phyloP scores from a whole-genome alignment of 2,888 invertebrate species.

The Vandiemenella viatica region DNA sequence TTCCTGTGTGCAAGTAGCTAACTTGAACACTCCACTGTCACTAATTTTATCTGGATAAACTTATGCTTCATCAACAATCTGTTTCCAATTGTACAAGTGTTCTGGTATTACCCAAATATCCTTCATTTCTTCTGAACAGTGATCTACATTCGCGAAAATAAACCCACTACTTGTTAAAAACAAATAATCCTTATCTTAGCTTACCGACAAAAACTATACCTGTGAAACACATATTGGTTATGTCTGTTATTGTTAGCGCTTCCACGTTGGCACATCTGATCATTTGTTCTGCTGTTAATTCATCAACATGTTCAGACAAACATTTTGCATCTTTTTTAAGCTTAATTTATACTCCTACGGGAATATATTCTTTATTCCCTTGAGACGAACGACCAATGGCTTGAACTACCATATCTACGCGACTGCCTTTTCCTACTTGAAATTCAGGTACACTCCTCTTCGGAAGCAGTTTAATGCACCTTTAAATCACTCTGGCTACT shows the following conservation, averaged over 20 bases:
- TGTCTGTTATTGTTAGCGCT: neutral
- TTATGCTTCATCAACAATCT: no score
- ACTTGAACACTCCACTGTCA: neutral
- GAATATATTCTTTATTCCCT: neutral
- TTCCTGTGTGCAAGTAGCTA: neutral
- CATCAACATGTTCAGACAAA: neutral
- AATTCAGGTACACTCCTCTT: neutral
- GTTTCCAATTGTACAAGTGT: no score
- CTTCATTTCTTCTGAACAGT: neutral
- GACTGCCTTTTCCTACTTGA: neutral
- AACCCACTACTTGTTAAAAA: neutral
- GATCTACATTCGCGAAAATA: neutral
- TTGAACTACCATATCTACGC: neutral
- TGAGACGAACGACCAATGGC: neutral
- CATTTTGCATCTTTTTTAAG: neutral
- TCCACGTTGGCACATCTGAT: neutral
- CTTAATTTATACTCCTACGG: neutral
- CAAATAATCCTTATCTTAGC: neutral
- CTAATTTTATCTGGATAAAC: no score
- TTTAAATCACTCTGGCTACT: neutral
- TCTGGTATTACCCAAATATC: no score
- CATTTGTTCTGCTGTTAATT: neutral
- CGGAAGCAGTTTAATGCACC: neutral
- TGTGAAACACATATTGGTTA: neutral
- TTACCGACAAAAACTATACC: neutral